Evolutionary conservation across 1,140 invertebrate genomes (phyloP), one percentile per base, ranked within the genome.

Genomic region (Formica exsecta): DNA sequence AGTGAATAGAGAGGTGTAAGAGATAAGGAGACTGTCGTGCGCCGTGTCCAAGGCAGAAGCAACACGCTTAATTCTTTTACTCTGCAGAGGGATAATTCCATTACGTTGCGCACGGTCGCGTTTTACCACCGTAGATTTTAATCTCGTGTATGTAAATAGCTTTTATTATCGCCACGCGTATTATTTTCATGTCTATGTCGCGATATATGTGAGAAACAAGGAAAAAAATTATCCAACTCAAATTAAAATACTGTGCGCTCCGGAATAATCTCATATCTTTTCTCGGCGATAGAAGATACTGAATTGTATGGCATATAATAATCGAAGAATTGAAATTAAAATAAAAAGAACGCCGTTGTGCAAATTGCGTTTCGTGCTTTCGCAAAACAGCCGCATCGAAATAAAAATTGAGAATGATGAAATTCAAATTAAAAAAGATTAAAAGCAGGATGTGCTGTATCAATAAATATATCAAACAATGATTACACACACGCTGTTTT

Each of bases 1-100:
- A 25, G 13, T 13, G 59, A 41, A 75, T 51, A 22, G 38, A 74
- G 54, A 83, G 79, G 51, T 8, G n/a, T 38, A 32, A 25, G 36
- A 73, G 25, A 73, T 81, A 73, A 81, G 61, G 44, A 81, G 66
- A 44, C 44, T 6, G 38, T 51, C 36, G 51, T 22, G 66, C 41
- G 8, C 11, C 13, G 29, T n/a, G 66, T 44, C 36, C 41, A 22
- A 65, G 29, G n/a, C 36, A 11, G 32, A 41, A 57, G 3, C 25
- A 22, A 64, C 44, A 29, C 48, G 22, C 48, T 38, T 70, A 41
- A 80, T 22, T 19, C 36, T 57, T 70, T 6, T 32, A n/a, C 48
- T 59, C 36, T 70, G 8, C 6, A 57, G 38, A 66, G 64, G 22
- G 22, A 16, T 70, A 59, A 70, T 70, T 68, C 44, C 48, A 29